A percentile compares a stretch with the other conserved stretches of the same genome.
phyloP scores from a whole-genome alignment of 2,888 invertebrate genomes.

The Acholoe squamosa region DNA sequence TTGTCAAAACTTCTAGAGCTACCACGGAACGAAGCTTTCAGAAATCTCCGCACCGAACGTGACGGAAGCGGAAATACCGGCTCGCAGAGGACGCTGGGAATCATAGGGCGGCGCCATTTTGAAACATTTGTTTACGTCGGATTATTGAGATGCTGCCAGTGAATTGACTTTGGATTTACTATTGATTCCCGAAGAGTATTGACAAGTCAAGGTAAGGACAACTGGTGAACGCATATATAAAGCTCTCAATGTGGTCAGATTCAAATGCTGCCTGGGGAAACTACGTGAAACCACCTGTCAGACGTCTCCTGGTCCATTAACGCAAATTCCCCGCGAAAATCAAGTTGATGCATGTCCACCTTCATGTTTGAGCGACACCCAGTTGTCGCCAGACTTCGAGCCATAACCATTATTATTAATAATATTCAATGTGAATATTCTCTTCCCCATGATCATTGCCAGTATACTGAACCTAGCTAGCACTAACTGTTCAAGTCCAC shows the following conservation, averaged over 20 bases:
- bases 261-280: not conserved
- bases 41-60: not conserved
- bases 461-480: too few relatives aligned
- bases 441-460: too few relatives aligned
- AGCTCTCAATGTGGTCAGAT: not conserved
- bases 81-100: slow-evolving; percentile 44
- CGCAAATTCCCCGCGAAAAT: slow-evolving; percentile 48
- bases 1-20: slow-evolving; percentile 31
- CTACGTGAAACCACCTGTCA: not conserved
- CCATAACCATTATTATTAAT: too few relatives aligned
- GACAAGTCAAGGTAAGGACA: not conserved
- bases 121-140: slow-evolving; percentile 64
- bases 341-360: slow-evolving; percentile 35
- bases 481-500: too few relatives aligned
- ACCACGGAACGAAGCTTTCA: not conserved
- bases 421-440: too few relatives aligned
- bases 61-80: slow-evolving; percentile 59
- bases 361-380: too few relatives aligned
- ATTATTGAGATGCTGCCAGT: not conserved
- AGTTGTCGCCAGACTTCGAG: too few relatives aligned
- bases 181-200: not conserved
- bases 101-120: slow-evolving; percentile 63
- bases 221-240: not conserved
- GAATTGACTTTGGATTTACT: not conserved
- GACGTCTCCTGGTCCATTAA: not conserved